Evolutionary conservation across 2,888 invertebrate species (phyloP).

Genomic region (Phengaris arion): DNA sequence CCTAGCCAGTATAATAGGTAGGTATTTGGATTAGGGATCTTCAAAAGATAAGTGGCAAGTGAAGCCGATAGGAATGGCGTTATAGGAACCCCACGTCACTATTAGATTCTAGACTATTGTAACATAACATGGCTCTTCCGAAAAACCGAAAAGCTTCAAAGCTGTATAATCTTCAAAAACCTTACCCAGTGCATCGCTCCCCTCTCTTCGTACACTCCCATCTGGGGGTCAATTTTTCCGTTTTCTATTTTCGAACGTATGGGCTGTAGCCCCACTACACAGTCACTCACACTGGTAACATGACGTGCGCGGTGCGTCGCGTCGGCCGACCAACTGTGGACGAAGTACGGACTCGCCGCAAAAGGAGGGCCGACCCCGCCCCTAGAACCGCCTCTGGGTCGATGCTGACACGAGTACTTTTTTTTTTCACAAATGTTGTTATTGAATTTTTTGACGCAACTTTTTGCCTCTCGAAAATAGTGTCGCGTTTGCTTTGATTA

Average conservation of each 20-base stretch:
- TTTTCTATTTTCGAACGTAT: conserved; percentile 74
- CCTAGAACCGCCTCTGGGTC: conserved; percentile 46
- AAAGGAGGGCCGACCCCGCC: conserved; percentile 51
- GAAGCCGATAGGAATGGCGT: too few relatives aligned
- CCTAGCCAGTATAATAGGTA: too few relatives aligned
- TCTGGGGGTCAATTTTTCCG: conserved; percentile 84
- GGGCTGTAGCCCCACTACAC: conserved; percentile 76
- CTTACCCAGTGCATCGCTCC: conserved; percentile 96
- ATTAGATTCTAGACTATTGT: too few relatives aligned
- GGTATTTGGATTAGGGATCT: too few relatives aligned
- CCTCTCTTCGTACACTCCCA: conserved; percentile 95
- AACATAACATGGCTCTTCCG: neutral
- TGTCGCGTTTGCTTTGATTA: conserved; percentile 33
- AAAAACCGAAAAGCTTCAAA: neutral
- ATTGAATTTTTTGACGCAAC: conserved; percentile 52
- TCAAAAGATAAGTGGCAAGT: too few relatives aligned
- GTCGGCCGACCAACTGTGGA: conserved; percentile 67
- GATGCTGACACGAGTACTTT: conserved; percentile 47
- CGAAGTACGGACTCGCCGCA: conserved; percentile 42
- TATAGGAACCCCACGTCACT: too few relatives aligned
- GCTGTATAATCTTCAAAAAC: conserved; percentile 33
- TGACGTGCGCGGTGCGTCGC: conserved; percentile 64
- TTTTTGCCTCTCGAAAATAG: conserved; percentile 42
- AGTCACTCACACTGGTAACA: conserved; percentile 66
- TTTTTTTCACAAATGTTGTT: conserved; percentile 49